These are phyloP conservation scores for Stegodyphus mimosarum DNA, from an alignment of 1,140 invertebrate genomes.

Conservation along the genomic window DNA sequence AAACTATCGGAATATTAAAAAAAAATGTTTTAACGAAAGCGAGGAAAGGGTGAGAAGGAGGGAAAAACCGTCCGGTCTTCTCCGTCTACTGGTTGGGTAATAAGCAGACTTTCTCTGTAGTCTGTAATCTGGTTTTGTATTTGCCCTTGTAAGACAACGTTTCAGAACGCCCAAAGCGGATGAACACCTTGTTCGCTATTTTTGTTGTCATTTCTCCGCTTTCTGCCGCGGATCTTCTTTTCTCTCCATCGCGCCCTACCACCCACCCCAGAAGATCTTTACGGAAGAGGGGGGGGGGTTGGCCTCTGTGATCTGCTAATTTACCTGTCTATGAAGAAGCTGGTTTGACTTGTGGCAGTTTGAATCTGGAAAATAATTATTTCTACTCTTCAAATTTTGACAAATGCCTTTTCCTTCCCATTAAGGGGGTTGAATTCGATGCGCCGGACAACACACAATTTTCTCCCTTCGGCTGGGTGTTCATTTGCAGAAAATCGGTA, in stretches of 20 bases:
- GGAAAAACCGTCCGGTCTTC: too few species aligned
- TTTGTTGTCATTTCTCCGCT: neutral
- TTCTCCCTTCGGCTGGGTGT: too few species aligned
- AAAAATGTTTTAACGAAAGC: too few species aligned
- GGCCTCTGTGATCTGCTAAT: neutral
- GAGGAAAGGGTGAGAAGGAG: too few species aligned
- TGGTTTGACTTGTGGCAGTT: neutral
- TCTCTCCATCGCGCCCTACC: too few species aligned
- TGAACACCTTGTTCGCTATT: constrained; percentile 8
- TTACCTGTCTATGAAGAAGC: neutral
- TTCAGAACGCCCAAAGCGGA: constrained; percentile 34
- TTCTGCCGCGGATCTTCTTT: neutral
- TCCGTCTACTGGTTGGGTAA: too few species aligned
- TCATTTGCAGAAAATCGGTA: too few species aligned
- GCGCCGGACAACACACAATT: neutral
- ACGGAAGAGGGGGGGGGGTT: too few species aligned
- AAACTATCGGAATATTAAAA: too few species aligned
- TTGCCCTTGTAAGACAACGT: constrained; percentile 29
- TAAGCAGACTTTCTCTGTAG: too few species aligned
- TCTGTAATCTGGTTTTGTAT: constrained; percentile 43
- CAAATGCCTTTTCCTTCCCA: neutral
- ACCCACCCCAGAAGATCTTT: too few species aligned
- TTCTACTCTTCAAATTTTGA: neutral
- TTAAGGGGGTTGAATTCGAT: too few species aligned
- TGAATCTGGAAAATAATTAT: neutral